Evolutionary conservation across 2,797 vertebrate genomes (phyloP).

Genomic region (Pogonophryne albipinna): DNA sequence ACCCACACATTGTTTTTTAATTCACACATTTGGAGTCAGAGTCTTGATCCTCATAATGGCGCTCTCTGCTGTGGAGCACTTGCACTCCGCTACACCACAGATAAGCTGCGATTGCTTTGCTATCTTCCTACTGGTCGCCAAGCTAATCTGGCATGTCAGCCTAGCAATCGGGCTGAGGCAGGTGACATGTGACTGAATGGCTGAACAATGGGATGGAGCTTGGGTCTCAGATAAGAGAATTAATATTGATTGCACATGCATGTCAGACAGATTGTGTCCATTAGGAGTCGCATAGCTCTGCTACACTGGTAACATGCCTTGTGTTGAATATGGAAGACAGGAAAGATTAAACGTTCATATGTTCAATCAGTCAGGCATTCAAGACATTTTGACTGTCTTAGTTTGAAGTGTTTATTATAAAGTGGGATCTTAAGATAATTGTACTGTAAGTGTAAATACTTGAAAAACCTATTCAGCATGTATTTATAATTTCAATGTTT

Average conservation of each 20-base stretch:
- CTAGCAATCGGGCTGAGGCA: conserved; percentile 71
- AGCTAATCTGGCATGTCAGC: conserved; percentile 70
- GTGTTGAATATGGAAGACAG: conserved; percentile 13
- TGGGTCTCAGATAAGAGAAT: conserved; percentile 78
- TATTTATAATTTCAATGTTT: not conserved
- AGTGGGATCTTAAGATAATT: not conserved
- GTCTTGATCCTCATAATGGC: conserved; percentile 20
- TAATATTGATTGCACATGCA: conserved; percentile 81
- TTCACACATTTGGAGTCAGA: conserved; percentile 27
- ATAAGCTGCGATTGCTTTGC: conserved; percentile 65
- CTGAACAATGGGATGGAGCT: conserved; percentile 72
- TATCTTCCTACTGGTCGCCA: conserved; percentile 59
- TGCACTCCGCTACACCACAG: conserved; percentile 37
- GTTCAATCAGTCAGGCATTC: conserved; percentile 6
- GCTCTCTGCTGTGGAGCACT: conserved; percentile 40
- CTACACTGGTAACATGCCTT: conserved; percentile 30
- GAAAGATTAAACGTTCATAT: not conserved
- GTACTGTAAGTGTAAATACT: not conserved
- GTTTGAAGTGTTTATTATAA: conserved; percentile 6
- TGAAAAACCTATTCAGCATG: conserved; percentile 1
- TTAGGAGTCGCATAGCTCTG: conserved; percentile 61
- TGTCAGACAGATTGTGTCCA: conserved; percentile 74
- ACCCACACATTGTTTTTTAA: conserved; percentile 13
- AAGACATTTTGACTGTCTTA: not conserved
- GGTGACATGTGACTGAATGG: conserved; percentile 74